Evolutionary conservation across 2,113 vertebrate species (phyloP), one percentile per base, ranked within the genome.

Genomic region (Aegotheles bennettii): DNA sequence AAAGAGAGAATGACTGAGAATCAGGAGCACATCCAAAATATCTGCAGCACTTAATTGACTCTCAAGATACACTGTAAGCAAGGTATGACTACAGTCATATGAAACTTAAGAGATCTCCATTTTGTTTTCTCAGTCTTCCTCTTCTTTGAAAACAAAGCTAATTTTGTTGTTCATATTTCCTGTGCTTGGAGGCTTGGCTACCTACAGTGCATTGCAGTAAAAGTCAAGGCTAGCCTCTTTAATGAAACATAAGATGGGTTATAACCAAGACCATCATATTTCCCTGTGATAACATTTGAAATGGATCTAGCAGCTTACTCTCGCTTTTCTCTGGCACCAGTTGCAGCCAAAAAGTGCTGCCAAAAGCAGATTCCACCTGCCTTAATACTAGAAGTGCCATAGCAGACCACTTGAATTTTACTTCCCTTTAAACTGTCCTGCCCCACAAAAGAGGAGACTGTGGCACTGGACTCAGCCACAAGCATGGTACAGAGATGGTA

Each of bases 1-100:
- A 90, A 90, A 89, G 84, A 92, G 64, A 94, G 56, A 75, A 84
- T 21, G 45, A 26, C 54, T 78, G 73, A 94, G 90, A 94, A 83
- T 70, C 43, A 42, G 86, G 63, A 87, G 56, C 0, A 2, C 76
- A 92, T 87, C 67, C 84, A 75, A 92, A 92, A 96, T 76, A 48
- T 12, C 84, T 84, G 13, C 47, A 64, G 61, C 71, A 36, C 74
- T 95, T 95, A 87, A 92, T 70, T 87, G 59, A 81, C 70, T 95
- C 45, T 94, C 7, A 3, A 84, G 78, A 73, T 63, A 75, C 54
- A 63, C 80, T 33, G 45, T 64, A 42, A 91, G 60, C 21, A 35
- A 87, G 36, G 50, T 68, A 63, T 50, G 67, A 84, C 91, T 94
- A 47, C 56, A 42, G 60, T 73, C 53, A 61, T 11, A 51, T 18